These are phyloP conservation scores for Amiota minor DNA, from an alignment of 2,888 invertebrate genomes.

Conservation along the genomic window DNA sequence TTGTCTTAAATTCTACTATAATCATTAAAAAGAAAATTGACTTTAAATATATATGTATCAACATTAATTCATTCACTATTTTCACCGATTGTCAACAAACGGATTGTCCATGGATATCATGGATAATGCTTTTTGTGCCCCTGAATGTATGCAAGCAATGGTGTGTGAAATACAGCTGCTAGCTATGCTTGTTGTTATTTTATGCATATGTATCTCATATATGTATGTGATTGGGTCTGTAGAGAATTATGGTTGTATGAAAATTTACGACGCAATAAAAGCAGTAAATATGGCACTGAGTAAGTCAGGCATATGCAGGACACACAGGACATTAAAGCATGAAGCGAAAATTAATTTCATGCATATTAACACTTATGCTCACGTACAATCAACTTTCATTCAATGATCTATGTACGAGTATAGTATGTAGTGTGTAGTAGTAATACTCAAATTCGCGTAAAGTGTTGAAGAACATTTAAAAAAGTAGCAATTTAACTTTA, in stretches of 20 bases:
- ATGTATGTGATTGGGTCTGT: background rate
- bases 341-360: conserved; percentile 8
- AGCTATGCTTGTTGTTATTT: background rate
- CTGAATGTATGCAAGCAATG: background rate
- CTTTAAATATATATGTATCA: conserved; percentile 9
- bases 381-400: too few species aligned
- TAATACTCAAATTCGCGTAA: too few species aligned
- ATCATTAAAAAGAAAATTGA: background rate
- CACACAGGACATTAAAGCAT: too few species aligned
- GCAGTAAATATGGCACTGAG: conserved; percentile 1
- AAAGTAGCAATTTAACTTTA: too few species aligned
- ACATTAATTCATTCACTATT: background rate
- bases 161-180: background rate
- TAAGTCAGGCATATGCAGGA: background rate
- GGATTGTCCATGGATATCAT: background rate
- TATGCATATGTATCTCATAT: too few species aligned
- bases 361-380: background rate
- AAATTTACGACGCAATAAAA: conserved; percentile 9
- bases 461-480: too few species aligned
- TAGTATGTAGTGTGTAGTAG: too few species aligned
- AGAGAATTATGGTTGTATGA: conserved; percentile 1
- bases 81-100: background rate
- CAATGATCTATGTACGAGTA: too few species aligned
- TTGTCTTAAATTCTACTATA: too few species aligned
- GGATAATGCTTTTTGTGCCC: too few species aligned